A percentile compares a stretch with the other conserved stretches of the same genome.
phyloP scores from a whole-genome alignment of 2,888 invertebrate genomes.

The Eristalis pertinax region DNA sequence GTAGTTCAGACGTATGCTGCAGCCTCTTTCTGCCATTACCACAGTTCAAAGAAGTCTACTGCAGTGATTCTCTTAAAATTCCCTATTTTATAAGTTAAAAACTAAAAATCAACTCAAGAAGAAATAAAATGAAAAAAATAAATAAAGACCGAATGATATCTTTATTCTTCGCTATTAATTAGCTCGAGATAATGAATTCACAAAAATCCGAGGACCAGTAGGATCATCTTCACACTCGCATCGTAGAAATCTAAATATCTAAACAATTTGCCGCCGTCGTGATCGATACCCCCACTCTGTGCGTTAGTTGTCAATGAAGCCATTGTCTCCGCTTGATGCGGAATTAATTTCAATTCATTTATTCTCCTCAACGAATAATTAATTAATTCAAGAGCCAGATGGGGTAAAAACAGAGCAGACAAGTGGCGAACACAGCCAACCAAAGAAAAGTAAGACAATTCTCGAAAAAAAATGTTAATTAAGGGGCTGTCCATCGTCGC shows the following conservation, averaged over 20 bases:
- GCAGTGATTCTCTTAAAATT: no score
- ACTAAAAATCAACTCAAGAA: conserved; percentile 11
- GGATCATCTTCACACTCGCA: neutral
- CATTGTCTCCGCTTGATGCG: neutral
- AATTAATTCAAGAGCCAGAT: conserved; percentile 39
- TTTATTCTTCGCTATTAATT: conserved; percentile 12
- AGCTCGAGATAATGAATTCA: conserved; percentile 22
- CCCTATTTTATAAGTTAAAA: neutral
- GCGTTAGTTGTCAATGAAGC: conserved; percentile 3
- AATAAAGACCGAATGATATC: no score
- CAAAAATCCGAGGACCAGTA: neutral
- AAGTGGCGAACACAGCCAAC: neutral
- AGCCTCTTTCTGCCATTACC: no score
- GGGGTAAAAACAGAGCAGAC: conserved; percentile 6
- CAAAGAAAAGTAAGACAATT: conserved; percentile 12
- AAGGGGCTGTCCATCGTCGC: conserved; percentile 38
- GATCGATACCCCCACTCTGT: conserved; percentile 3
- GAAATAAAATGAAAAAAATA: no score
- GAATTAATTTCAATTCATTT: conserved; percentile 39
- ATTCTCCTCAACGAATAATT: conserved; percentile 4
- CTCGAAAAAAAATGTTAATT: conserved; percentile 53
- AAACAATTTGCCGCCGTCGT: neutral
- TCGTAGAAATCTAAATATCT: neutral
- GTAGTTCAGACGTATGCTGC: no score
- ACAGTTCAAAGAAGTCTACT: no score